Evolutionary conservation across 2,797 vertebrate species (phyloP).

Genomic region (Phataginus tetradactyla): DNA sequence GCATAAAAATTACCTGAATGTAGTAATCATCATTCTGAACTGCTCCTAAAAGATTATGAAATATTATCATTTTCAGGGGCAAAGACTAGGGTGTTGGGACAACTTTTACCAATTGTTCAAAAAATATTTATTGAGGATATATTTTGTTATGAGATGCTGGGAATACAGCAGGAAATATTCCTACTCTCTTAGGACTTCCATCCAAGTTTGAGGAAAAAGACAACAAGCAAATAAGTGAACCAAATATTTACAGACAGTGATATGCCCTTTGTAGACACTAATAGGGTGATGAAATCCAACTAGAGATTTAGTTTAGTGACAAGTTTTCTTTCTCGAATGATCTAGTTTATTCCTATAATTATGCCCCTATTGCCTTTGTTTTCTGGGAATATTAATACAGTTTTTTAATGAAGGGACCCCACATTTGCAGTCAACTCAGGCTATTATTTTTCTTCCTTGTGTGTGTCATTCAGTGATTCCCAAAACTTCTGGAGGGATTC

Average conservation of each 20-base stretch:
- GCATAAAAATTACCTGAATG: not conserved
- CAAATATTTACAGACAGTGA: conserved; percentile 35
- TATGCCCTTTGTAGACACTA: not conserved
- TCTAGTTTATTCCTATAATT: not conserved
- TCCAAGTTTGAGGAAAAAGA: not conserved
- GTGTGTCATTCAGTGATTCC: not conserved
- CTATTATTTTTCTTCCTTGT: conserved; percentile 37
- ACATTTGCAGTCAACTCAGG: not conserved
- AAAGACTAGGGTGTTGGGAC: not conserved
- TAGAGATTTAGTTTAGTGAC: conserved; percentile 6
- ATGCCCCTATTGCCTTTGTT: not conserved
- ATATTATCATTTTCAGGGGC: not conserved
- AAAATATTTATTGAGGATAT: not conserved
- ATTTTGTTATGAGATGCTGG: conserved; percentile 12
- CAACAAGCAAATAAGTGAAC: not conserved
- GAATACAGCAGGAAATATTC: not conserved
- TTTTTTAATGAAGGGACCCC: not conserved
- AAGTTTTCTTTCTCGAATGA: not conserved
- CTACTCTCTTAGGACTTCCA: not conserved
- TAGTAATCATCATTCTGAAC: not conserved
- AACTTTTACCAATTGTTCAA: not conserved
- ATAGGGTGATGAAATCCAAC: conserved; percentile 26
- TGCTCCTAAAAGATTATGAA: not conserved
- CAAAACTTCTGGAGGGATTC: not conserved
- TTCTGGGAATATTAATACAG: not conserved